Evolutionary conservation across 2,888 invertebrate genomes (phyloP).

Genomic region (Theretra japonica): DNA sequence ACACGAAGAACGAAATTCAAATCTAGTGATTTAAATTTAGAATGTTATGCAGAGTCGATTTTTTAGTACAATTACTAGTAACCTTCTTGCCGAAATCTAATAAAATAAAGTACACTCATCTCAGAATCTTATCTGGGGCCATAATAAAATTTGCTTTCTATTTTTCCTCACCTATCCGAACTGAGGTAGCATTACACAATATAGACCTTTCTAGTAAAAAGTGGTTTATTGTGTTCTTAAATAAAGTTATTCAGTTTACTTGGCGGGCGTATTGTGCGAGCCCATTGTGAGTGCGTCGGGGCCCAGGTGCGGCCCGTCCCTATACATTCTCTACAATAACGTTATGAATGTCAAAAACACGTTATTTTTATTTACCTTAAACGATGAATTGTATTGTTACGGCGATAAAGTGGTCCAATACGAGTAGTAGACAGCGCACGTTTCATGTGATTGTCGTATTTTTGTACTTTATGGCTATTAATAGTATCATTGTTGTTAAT

Average conservation of each 20-base stretch:
- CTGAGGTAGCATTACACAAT: slow-evolving; percentile 64
- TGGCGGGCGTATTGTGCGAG: slow-evolving; percentile 70
- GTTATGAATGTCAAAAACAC: slow-evolving; percentile 81
- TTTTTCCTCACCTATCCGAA: slow-evolving; percentile 55
- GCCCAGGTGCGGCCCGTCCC: slow-evolving; percentile 70
- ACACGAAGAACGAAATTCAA: too few species aligned
- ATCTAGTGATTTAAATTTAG: neutral
- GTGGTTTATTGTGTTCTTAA: slow-evolving; percentile 83
- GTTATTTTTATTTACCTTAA: slow-evolving; percentile 73
- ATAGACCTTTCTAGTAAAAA: slow-evolving; percentile 75
- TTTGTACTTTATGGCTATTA: neutral
- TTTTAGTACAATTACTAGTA: neutral
- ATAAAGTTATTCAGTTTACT: slow-evolving; percentile 82
- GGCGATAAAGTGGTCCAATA: slow-evolving; percentile 57
- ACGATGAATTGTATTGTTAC: slow-evolving; percentile 62
- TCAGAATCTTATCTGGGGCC: slow-evolving; percentile 18
- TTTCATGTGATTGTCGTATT: slow-evolving; percentile 8
- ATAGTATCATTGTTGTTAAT: neutral
- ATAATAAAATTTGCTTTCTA: slow-evolving; percentile 51
- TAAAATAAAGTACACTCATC: neutral
- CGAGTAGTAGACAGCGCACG: slow-evolving; percentile 32
- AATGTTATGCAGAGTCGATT: neutral
- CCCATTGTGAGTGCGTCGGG: slow-evolving; percentile 65
- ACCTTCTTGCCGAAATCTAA: neutral
- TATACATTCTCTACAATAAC: slow-evolving; percentile 71